These are phyloP conservation scores for Brachyalestes nurse DNA, from an alignment of 2,797 vertebrate genomes.

Conservation along the genomic window DNA sequence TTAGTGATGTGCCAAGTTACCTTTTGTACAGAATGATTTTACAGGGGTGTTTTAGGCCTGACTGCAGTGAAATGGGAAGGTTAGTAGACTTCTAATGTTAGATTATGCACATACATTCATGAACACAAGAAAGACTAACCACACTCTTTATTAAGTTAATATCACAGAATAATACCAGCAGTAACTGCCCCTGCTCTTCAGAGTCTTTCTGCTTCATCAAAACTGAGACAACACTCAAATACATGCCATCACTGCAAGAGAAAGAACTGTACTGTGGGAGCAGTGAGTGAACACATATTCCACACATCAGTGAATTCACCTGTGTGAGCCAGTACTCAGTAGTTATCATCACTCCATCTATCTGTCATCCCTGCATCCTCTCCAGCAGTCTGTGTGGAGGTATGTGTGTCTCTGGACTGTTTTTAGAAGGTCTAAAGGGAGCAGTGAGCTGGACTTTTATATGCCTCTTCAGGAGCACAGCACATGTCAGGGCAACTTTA, in stretches of 20 bases:
- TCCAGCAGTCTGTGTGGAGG: background rate
- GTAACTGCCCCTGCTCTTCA: background rate
- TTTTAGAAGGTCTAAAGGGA: constrained; percentile 11
- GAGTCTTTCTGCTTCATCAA: background rate
- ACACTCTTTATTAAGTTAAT: background rate
- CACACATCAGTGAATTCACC: background rate
- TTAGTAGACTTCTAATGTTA: background rate
- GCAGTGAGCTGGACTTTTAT: background rate
- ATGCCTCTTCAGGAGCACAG: background rate
- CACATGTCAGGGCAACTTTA: background rate
- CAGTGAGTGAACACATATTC: background rate
- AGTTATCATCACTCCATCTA: background rate
- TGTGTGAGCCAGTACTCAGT: background rate
- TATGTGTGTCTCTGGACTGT: background rate
- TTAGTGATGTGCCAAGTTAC: too few species aligned
- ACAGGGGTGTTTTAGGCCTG: background rate
- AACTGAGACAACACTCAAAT: background rate
- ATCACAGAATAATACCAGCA: background rate
- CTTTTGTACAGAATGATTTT: too few species aligned
- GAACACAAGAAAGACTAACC: background rate
- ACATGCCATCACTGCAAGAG: background rate
- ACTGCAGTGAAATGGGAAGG: too few species aligned
- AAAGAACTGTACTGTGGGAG: background rate
- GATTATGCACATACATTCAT: too few species aligned
- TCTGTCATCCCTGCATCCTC: background rate